Conservation (phyloP, 30 jellyfish, hydroid and myxozoan species). For the Pseudorhiza aurosa region DNA sequence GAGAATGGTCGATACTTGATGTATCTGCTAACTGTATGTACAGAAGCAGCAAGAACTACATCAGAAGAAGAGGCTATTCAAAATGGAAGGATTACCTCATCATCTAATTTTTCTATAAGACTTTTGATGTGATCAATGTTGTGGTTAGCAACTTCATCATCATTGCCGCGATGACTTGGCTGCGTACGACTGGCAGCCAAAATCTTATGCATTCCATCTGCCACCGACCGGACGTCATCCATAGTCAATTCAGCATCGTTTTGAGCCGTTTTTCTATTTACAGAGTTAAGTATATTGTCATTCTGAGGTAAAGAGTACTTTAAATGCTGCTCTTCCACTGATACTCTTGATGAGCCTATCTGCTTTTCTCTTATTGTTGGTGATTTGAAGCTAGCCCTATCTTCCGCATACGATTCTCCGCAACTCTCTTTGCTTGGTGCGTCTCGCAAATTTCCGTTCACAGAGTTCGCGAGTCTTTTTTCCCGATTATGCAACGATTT, state of each 20-base stretch:
- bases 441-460: neutral
- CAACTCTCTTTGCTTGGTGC: neutral
- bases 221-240: constrained; percentile 38
- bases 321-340: constrained; percentile 33
- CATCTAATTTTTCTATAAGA: constrained; percentile 87
- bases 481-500: neutral
- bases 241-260: constrained; percentile 17
- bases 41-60: no score
- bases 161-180: neutral
- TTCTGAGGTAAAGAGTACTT: constrained; percentile 17
- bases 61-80: neutral
- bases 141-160: constrained; percentile 73
- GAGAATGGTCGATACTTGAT: no score
- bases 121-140: constrained; percentile 74
- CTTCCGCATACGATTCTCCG: no score
- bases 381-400: no score
- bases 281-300: constrained; percentile 19
- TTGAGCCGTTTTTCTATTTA: constrained; percentile 6
- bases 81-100: constrained; percentile 40
- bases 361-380: neutral
- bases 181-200: constrained; percentile 31
- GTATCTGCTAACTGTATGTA: no score
- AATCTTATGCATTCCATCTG: constrained; percentile 37
- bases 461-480: neutral
- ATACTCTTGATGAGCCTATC: neutral